Evolutionary conservation across 2,888 invertebrate species (phyloP).

Genomic region (Lepidochitona cinerea): DNA sequence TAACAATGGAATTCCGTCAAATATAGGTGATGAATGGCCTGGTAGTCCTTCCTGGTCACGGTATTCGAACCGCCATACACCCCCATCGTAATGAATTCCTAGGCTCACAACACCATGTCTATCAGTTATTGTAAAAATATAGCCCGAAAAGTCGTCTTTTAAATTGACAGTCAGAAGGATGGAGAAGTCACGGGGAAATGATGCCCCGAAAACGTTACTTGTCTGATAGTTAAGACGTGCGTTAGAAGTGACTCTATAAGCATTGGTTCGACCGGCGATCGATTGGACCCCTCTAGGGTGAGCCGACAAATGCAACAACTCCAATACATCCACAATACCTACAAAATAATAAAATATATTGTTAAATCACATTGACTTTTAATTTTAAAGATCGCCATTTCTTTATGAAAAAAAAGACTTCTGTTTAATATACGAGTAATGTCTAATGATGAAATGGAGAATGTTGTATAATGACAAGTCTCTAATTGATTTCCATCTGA

Average conservation of each 20-base stretch:
- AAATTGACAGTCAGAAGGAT: constrained; percentile 48
- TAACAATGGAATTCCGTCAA: constrained; percentile 37
- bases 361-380: too few species aligned
- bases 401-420: too few species aligned
- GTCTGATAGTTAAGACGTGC: constrained; percentile 53
- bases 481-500: too few species aligned
- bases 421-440: too few species aligned
- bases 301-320: constrained; percentile 46
- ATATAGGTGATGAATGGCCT: constrained; percentile 30
- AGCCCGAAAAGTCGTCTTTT: constrained; percentile 36
- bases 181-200: constrained; percentile 55
- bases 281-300: constrained; percentile 51
- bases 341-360: constrained; percentile 4
- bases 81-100: constrained; percentile 37
- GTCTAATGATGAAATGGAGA: too few species aligned
- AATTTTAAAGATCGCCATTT: too few species aligned
- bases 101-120: constrained; percentile 45
- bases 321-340: constrained; percentile 47
- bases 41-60: constrained; percentile 33
- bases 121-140: constrained; percentile 57
- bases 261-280: constrained; percentile 33
- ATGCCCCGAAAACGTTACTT: constrained; percentile 42
- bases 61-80: constrained; percentile 32
- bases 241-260: constrained; percentile 45
- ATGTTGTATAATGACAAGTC: too few species aligned